Conservation (phyloP, 2,797 vertebrate species). For the Melopsittacus undulatus region DNA sequence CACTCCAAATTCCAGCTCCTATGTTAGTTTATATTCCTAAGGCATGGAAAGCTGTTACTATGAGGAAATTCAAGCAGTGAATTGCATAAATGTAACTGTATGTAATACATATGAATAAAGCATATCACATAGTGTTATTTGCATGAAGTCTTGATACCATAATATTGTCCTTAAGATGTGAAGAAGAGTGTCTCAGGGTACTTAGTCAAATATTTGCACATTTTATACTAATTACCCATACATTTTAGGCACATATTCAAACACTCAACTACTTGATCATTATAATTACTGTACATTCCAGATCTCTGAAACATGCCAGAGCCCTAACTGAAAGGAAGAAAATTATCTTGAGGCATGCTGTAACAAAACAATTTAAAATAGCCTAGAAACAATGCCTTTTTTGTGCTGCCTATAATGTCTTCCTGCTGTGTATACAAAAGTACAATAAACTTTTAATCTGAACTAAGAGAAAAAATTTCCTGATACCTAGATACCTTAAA, state of each 20-base stretch:
- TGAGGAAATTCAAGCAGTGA: neutral
- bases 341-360: constrained; percentile 50
- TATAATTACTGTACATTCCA: constrained; percentile 65
- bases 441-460: neutral
- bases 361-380: constrained; percentile 62
- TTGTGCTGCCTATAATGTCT: neutral
- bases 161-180: neutral
- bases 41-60: neutral
- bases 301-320: constrained; percentile 42
- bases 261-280: constrained; percentile 39
- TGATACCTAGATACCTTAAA: neutral
- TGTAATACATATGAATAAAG: neutral
- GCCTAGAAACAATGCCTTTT: constrained; percentile 51
- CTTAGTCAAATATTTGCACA: constrained; percentile 29
- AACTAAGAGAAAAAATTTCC: constrained; percentile 29
- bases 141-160: neutral
- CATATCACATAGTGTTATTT: neutral
- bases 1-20: neutral
- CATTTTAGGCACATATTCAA: constrained; percentile 62
- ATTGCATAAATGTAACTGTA: neutral
- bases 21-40: neutral
- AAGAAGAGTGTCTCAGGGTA: neutral
- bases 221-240: constrained; percentile 41
- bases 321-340: constrained; percentile 61
- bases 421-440: neutral